Evolutionary conservation across 2,888 invertebrate genomes (phyloP).

Genomic region (Pterostichus madidus): DNA sequence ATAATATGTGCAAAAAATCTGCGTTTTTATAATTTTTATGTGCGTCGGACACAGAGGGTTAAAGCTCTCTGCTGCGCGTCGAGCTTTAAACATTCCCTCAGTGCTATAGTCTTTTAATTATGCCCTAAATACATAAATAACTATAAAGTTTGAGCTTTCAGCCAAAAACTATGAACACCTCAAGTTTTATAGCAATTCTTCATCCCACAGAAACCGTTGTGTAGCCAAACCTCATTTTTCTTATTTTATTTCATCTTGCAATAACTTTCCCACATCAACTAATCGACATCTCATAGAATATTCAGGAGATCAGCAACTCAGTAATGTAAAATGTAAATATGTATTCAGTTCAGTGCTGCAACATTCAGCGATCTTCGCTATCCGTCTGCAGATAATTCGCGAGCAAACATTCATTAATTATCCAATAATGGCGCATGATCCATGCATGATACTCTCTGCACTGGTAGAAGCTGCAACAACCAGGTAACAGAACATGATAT

Average conservation of each 20-base stretch:
- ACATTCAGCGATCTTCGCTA: not conserved
- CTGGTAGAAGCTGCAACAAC: not conserved
- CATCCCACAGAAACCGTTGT: too few relatives aligned
- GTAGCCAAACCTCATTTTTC: not conserved
- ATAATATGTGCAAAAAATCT: too few relatives aligned
- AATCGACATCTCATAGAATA: conserved; percentile 50
- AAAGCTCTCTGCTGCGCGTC: too few relatives aligned
- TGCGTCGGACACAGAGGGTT: too few relatives aligned
- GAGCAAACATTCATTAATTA: conserved; percentile 37
- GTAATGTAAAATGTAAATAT: conserved; percentile 53
- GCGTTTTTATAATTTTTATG: too few relatives aligned
- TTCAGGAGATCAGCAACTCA: conserved; percentile 23
- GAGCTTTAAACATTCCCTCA: too few relatives aligned
- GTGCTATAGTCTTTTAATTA: too few relatives aligned
- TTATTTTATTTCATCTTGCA: not conserved
- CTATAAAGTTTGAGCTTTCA: too few relatives aligned
- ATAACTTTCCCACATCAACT: conserved; percentile 16
- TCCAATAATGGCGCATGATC: conserved; percentile 39
- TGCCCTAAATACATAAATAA: too few relatives aligned
- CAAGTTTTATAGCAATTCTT: too few relatives aligned
- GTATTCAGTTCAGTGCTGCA: not conserved
- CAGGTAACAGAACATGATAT: conserved; percentile 34
- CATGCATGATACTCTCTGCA: not conserved
- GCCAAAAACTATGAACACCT: too few relatives aligned
- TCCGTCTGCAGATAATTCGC: conserved; percentile 4